Percentiles rank a stretch among this genome's conserved stretches.
Evolutionary conservation across 2,888 invertebrate genomes (phyloP).

Genomic region (Mythimna albipuncta): DNA sequence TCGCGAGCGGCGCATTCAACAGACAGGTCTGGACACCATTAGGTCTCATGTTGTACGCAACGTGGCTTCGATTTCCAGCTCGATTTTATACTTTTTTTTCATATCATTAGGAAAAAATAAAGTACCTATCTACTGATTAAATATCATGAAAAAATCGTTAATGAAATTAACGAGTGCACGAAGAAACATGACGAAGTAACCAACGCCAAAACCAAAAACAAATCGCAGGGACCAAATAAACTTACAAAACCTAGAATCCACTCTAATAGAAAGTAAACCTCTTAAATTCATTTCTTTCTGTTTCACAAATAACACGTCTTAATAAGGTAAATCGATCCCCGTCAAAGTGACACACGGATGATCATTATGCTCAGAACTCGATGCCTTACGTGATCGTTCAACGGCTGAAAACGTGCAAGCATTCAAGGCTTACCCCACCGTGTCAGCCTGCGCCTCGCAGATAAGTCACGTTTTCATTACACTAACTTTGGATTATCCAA

Average conservation of each 20-base stretch:
- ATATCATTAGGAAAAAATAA: no score
- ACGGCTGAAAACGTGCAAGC: slow-evolving; percentile 74
- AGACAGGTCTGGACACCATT: no score
- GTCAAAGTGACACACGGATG: slow-evolving; percentile 48
- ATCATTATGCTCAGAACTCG: slow-evolving; percentile 61
- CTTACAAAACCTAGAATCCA: background rate
- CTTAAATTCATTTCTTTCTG: background rate
- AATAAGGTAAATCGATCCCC: slow-evolving; percentile 7
- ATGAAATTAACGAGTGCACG: no score
- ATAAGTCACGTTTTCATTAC: slow-evolving; percentile 86
- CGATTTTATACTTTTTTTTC: no score
- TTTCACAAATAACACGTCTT: slow-evolving; percentile 4
- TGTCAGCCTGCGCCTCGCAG: slow-evolving; percentile 76
- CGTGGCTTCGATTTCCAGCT: no score
- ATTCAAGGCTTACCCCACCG: slow-evolving; percentile 68
- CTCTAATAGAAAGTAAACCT: background rate
- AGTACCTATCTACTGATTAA: no score
- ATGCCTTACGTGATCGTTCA: slow-evolving; percentile 64
- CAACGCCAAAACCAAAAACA: no score
- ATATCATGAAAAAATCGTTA: no score
- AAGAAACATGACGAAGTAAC: no score
- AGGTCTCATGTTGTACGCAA: no score
- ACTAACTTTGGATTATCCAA: slow-evolving; percentile 78
- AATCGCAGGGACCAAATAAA: no score
- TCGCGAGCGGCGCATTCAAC: no score